A percentile compares a stretch with the other conserved stretches of the same genome.
Evolutionary conservation across 1,140 invertebrate genomes (phyloP).

Genomic region (Centruroides sculpturatus): DNA sequence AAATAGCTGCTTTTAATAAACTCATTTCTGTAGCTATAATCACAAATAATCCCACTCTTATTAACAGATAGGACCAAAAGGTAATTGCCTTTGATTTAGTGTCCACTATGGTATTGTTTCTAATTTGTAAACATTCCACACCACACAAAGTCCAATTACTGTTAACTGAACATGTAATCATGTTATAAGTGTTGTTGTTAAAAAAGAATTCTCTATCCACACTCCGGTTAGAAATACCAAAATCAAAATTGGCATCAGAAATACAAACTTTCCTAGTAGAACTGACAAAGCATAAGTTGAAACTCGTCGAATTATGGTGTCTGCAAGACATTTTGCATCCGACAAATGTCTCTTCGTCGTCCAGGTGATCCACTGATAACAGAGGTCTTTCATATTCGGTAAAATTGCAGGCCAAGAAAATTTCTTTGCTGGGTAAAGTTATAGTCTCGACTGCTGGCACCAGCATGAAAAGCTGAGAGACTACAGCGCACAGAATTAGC

Average conservation of each 20-base stretch:
- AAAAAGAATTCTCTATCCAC: too few relatives aligned
- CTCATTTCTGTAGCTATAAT: constrained; percentile 8
- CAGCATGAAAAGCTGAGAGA: constrained; percentile 44
- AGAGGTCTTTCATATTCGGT: background rate
- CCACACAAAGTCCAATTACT: too few relatives aligned
- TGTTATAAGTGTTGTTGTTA: too few relatives aligned
- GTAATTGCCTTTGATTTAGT: background rate
- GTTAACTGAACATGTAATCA: too few relatives aligned
- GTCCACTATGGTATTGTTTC: background rate
- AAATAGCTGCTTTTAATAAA: constrained; percentile 70
- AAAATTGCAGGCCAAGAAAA: background rate
- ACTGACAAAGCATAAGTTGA: too few relatives aligned
- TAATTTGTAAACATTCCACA: too few relatives aligned
- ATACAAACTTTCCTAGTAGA: too few relatives aligned
- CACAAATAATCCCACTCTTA: background rate
- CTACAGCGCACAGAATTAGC: constrained; percentile 45
- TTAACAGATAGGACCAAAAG: constrained; percentile 4
- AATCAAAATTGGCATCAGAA: too few relatives aligned
- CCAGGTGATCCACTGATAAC: background rate
- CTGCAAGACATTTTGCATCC: too few relatives aligned
- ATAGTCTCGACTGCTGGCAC: background rate
- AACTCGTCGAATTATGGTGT: too few relatives aligned
- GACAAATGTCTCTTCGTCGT: too few relatives aligned
- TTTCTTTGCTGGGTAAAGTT: background rate
- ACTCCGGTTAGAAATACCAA: too few relatives aligned